Conservation (phyloP, 2,888 invertebrate genomes). For the Eupithecia vulgata region DNA sequence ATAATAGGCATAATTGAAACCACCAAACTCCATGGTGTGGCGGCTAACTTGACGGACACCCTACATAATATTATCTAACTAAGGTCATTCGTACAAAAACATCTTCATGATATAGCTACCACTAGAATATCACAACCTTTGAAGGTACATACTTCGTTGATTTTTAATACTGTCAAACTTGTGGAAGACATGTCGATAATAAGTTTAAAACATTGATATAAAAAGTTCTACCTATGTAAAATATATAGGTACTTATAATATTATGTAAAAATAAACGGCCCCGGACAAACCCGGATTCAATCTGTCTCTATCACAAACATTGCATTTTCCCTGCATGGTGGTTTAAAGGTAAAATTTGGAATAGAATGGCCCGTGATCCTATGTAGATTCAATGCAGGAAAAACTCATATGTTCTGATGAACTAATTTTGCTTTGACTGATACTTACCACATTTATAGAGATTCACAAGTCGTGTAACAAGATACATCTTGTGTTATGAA, state of each 20-base stretch:
- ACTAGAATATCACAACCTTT: conserved; percentile 5
- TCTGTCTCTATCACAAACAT: too few species aligned
- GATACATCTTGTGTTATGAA: too few species aligned
- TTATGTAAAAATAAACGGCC: too few species aligned
- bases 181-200: not conserved
- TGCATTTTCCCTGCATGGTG: too few species aligned
- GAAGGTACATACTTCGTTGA: not conserved
- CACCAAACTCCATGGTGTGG: not conserved
- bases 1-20: not conserved
- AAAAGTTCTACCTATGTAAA: not conserved
- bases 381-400: too few species aligned
- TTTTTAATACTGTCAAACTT: conserved; percentile 6
- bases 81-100: not conserved
- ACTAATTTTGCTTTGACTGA: not conserved
- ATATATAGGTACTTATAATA: not conserved
- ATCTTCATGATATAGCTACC: not conserved
- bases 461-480: not conserved
- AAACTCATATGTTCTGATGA: too few species aligned
- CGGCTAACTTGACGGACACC: not conserved
- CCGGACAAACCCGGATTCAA: too few species aligned
- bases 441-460: not conserved
- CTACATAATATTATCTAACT: not conserved
- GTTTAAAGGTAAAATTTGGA: too few species aligned
- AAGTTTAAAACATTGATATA: not conserved
- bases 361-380: too few species aligned